These are phyloP conservation scores for Psix sp. DNA, from an alignment of 1,140 invertebrate genomes.

Conservation along the genomic window DNA sequence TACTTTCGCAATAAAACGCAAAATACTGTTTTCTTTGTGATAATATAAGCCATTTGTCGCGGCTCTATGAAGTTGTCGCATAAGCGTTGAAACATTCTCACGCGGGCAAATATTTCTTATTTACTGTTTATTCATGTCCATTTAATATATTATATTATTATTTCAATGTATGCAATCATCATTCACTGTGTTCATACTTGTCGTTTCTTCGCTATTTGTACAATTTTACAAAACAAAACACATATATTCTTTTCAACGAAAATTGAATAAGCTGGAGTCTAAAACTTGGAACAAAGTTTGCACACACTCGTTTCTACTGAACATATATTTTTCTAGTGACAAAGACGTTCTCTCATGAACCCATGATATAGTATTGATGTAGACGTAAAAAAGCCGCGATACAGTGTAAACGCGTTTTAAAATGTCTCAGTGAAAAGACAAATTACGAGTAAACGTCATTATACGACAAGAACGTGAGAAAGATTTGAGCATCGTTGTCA, in stretches of 20 bases:
- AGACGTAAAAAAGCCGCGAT: conserved; percentile 12
- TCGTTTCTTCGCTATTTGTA: too few relatives aligned
- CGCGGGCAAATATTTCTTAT: not conserved
- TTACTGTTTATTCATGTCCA: not conserved
- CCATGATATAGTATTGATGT: too few relatives aligned
- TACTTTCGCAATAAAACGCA: conserved; percentile 37
- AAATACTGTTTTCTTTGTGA: conserved; percentile 39
- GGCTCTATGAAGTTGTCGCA: conserved; percentile 20
- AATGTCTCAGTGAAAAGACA: conserved; percentile 32
- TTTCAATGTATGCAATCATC: too few relatives aligned
- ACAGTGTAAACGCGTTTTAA: conserved; percentile 13
- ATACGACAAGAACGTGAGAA: conserved; percentile 42
- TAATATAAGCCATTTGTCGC: conserved; percentile 21
- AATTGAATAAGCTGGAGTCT: too few relatives aligned
- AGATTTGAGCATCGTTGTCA: conserved; percentile 40
- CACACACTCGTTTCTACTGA: too few relatives aligned
- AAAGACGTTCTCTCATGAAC: too few relatives aligned
- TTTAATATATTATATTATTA: too few relatives aligned
- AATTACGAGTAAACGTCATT: conserved; percentile 46
- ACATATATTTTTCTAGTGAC: too few relatives aligned
- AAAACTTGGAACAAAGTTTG: too few relatives aligned
- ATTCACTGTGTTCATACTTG: too few relatives aligned
- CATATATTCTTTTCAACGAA: too few relatives aligned
- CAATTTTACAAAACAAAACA: too few relatives aligned
- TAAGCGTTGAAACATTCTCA: conserved; percentile 10